Base-by-base conservation (phyloP, 2,888 invertebrate genomes). In the Machimus rusticus region DNA sequence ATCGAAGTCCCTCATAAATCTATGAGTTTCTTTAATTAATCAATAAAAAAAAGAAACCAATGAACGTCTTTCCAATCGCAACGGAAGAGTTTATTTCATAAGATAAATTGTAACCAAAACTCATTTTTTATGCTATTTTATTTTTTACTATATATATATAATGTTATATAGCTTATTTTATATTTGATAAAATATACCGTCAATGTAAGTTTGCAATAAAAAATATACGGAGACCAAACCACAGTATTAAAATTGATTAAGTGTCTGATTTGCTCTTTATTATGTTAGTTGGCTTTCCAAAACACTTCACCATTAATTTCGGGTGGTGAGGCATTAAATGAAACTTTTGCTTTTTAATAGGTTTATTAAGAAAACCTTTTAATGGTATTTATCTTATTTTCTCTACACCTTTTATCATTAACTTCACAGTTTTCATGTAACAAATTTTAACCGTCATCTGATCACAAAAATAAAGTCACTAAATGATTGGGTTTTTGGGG, bases 381-480 rank as follows among this genome's bases (percentile, higher is more conserved):
- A 28, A 28, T 23, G 23, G 23, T 23, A 66, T 28, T 66, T 66
- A 76, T 16, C 28, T 76, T 76, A 31, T 76, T 76, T 76, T 37
- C 34, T 76, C 19, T 76, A 76, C 34, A 57, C 39, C 34, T 34
- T 19, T 28, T 57, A 46, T 57, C 66, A 82, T 82, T 51, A 82
- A 31, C 31, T 82, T 81, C 46, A 81, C 81, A 46, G 14, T 82
- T 82, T 51, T 82, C 82, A 82, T 57, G 82, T 82, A 82, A 82
- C 82, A 82, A 66, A 34, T n/a, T 82, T 82, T 82, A 82, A 82
- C 82, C 57, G 37, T n/a, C 82, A 82, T 82, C 19, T n/a, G 19
- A 34, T 82, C 82, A 82, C 82, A 37, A 37, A 81, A 51, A 51
- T 16, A 46, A 34, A 14, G 82, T 37, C 34, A 76, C 76, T 76